These are phyloP conservation scores for Drosophila funebris DNA, from an alignment of 1,140 invertebrate genomes.

Conservation along the genomic window DNA sequence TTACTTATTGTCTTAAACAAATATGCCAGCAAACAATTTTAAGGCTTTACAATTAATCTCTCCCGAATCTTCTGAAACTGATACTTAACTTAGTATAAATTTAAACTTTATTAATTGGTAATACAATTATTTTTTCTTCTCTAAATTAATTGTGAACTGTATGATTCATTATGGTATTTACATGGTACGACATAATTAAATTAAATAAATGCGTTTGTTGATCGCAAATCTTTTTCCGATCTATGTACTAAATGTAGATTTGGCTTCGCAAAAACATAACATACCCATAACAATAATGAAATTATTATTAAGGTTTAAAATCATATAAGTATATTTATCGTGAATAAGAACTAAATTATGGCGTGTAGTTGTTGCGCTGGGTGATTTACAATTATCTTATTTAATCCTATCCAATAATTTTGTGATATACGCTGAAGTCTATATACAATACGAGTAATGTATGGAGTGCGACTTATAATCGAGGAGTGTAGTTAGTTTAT, in stretches of 20 bases:
- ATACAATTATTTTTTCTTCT: background rate
- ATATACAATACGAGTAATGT: conserved; percentile 34
- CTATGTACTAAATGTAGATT: conserved; percentile 65
- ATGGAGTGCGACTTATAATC: conserved; percentile 40
- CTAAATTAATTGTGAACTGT: background rate
- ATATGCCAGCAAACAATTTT: conserved; percentile 64
- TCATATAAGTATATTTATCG: conserved; percentile 2
- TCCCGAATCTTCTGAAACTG: conserved; percentile 12
- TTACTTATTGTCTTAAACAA: conserved; percentile 79
- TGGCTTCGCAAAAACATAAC: conserved; percentile 72
- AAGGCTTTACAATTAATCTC: conserved; percentile 31
- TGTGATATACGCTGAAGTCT: conserved; percentile 19
- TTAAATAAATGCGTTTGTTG: conserved; percentile 72
- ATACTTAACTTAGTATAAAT: conserved; percentile 32
- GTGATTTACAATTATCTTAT: conserved; percentile 16
- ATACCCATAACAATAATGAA: conserved; percentile 54
- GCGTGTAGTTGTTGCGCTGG: conserved; percentile 52
- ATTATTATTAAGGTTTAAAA: conserved; percentile 12
- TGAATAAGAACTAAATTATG: conserved; percentile 54
- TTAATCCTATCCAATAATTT: background rate
- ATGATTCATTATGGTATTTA: conserved; percentile 54
- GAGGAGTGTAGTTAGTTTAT: conserved; percentile 32
- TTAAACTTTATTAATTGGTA: conserved; percentile 8
- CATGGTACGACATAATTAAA: conserved; percentile 44
- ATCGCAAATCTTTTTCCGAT: conserved; percentile 48